These are phyloP conservation scores for Ichneumoninae sp. DNA, from an alignment of 2,888 invertebrate genomes.

Conservation along the genomic window DNA sequence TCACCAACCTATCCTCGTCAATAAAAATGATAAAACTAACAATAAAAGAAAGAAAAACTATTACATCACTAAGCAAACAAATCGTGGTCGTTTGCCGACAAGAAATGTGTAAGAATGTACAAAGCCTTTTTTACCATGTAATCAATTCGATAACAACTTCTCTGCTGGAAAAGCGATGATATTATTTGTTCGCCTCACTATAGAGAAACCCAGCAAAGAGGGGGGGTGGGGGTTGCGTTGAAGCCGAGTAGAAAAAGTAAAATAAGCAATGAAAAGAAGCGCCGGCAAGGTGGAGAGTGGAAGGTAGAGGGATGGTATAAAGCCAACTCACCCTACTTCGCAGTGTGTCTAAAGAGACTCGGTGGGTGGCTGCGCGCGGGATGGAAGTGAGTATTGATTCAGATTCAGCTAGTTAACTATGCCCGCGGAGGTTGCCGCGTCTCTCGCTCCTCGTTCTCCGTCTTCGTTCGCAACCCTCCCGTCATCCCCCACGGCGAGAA, in stretches of 20 bases:
- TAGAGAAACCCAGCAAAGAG: conserved; percentile 3
- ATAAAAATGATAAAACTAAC: neutral
- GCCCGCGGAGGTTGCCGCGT: conserved; percentile 75
- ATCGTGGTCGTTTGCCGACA: neutral
- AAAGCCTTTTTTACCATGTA: neutral
- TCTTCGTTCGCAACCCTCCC: conserved; percentile 59
- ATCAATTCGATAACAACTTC: neutral
- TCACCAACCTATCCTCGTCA: neutral
- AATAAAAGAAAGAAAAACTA: neutral
- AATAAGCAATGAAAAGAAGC: conserved; percentile 33
- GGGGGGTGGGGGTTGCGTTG: no score
- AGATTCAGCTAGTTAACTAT: conserved; percentile 83
- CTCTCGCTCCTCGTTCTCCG: conserved; percentile 53
- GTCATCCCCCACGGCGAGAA: conserved; percentile 25
- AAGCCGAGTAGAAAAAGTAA: conserved; percentile 44
- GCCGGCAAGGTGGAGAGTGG: conserved; percentile 23
- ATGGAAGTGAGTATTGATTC: conserved; percentile 82
- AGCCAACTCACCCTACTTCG: conserved; percentile 48
- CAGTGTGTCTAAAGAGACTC: conserved; percentile 65
- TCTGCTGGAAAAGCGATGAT: neutral
- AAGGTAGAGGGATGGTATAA: conserved; percentile 32
- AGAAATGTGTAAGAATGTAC: neutral
- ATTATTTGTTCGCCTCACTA: neutral
- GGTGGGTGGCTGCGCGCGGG: conserved; percentile 72
- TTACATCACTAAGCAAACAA: neutral